Base-by-base conservation (phyloP, 92 coral and sea anemone genomes). In the Epizoanthus scotinus region DNA sequence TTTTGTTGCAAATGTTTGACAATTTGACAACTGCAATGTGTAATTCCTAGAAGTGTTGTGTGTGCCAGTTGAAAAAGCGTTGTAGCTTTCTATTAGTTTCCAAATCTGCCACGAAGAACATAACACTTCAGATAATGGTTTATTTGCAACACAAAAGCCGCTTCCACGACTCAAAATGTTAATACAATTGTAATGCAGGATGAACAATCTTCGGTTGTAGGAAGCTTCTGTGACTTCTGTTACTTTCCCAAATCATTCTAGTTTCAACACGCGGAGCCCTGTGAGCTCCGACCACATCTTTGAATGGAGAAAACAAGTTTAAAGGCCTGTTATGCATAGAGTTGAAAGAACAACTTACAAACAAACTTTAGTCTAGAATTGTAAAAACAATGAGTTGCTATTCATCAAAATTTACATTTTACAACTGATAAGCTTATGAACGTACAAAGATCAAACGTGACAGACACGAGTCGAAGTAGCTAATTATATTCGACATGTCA, bases 371-470 rank as follows among this genome's bases (percentile, higher is more conserved):
- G 29, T 56, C 34, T 34, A 44, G n/a, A 3, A 34, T 3, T 3
- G 21, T 9, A n/a, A 75, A 34, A 20, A 75, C 38, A 53, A 59
- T 34, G 5, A 58, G 52, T 13, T 74, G 34, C 44, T 26, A n/a
- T 58, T 38, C n/a, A 40, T 36, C 21, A 57, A 22, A 5, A 26
- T 19, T 21, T 73, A 57, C 29, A 59, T 26, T 68, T n/a, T n/a
- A n/a, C n/a, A 68, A 42, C n/a, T n/a, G n/a, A 68, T 68, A 42
- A 75, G 68, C 40, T 58, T 59, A 75, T 59, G 56, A 15, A 36
- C 34, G 47, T n/a, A 36, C 38, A 50, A 40, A 75, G 68, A 7
- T 17, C 24, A 4, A 21, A 75, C 38, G 20, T 19, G 58, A n/a
- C 24, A 9, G 54, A 10, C 5, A 5, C 20, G n/a, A n/a, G n/a